Conservation (phyloP, 1,140 invertebrate species). For the Trichomalopsis sarcophagae region DNA sequence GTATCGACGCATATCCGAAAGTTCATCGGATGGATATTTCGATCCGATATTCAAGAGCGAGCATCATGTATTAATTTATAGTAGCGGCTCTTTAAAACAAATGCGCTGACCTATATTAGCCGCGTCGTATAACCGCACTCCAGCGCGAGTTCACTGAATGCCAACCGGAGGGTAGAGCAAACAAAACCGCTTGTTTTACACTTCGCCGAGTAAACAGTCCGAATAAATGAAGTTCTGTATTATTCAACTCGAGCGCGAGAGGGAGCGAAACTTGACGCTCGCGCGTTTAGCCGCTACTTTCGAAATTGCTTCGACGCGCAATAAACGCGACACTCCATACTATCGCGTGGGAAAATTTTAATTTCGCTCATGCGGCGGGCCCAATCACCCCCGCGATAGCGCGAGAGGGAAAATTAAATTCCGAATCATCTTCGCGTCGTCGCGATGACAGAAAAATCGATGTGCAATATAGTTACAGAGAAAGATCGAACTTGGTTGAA, state of each 20-base stretch:
- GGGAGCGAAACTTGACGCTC: neutral
- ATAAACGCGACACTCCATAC: no score
- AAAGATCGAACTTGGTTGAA: neutral
- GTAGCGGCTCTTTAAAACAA: neutral
- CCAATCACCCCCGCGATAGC: neutral
- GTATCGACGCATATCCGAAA: no score
- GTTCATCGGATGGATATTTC: no score
- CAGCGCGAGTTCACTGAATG: neutral
- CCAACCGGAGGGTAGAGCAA: neutral
- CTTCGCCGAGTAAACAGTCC: neutral
- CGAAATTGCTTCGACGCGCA: neutral
- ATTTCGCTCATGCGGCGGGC: neutral
- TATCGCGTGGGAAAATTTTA: neutral
- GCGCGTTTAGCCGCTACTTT: neutral
- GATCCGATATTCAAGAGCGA: no score
- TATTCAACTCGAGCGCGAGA: neutral
- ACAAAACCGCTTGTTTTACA: slow-evolving; percentile 1
- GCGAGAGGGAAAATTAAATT: neutral
- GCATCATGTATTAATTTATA: neutral
- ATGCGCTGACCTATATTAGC: neutral
- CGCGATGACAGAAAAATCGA: neutral
- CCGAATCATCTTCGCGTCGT: neutral
- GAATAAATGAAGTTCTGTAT: slow-evolving; percentile 4
- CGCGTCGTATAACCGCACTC: neutral
- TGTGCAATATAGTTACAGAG: no score